Evolutionary conservation across 2,797 vertebrate genomes (phyloP), one percentile per base, ranked within the genome.

Genomic region (Sebastiscus albofasciatus): DNA sequence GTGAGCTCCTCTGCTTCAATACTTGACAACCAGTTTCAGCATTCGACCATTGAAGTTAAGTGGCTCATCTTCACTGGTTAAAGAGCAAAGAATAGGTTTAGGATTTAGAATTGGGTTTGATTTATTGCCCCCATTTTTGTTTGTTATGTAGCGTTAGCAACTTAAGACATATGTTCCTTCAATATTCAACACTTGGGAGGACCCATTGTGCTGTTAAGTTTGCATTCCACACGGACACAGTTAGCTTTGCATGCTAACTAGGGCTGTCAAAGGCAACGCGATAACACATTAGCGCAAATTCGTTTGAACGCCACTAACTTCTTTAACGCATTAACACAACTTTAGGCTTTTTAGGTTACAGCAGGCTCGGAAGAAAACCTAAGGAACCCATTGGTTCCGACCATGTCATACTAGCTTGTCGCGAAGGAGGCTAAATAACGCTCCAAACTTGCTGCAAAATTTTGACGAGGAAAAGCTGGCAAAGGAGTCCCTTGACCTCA

Each of bases 111-210:
- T 29, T 24, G 9, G n/a, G 22, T 34, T 22, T 26, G 6, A 46
- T 39, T 9, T 39, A 0, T 1, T 11, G 24, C 1, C 12, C 5
- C 27, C 0, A 0, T 24, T 55, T 4, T 11, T 10, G 5, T 49
- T 33, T 0, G 9, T 33, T 18, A 22, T 73, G 26, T 71, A n/a
- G 3, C 13, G 1, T 69, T 18, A 26, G 8, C 13, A 33, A 33
- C 22, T 54, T 20, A 34, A 54, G 33, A 29, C 16, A 46, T 0
- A 20, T 4, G 14, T 62, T 9, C 3, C 6, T 27, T 29, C 3
- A 66, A 22, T 9, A 75, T 13, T 56, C 22, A 64, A 20, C 26
- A 33, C 33, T 27, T 54, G 8, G 11, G 9, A 58, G 13, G 26
- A 59, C 0, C n/a, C 3, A 12, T 2, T 52, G 14, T 52, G 22